A percentile compares a stretch with the other conserved stretches of the same genome.
Evolutionary conservation across 1,140 invertebrate species (phyloP).

Genomic region (Globodera rostochiensis): DNA sequence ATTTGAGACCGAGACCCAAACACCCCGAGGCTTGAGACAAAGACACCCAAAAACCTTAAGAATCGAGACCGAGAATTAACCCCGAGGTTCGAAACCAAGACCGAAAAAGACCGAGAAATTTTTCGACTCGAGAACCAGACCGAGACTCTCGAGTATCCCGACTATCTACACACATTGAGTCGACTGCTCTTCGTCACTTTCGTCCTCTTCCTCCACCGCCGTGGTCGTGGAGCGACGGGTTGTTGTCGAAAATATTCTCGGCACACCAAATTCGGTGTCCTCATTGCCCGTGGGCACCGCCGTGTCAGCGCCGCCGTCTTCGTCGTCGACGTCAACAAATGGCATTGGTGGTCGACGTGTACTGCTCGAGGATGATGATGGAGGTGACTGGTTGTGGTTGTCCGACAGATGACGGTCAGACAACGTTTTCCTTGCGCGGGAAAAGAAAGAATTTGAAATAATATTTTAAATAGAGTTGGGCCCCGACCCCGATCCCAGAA

Average conservation of each 20-base stretch:
- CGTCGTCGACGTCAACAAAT: background rate
- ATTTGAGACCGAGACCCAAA: no score
- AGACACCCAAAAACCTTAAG: no score
- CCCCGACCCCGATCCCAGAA: no score
- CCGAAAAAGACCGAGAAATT: no score
- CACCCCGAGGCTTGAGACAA: no score
- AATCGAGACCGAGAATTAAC: no score
- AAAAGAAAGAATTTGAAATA: no score
- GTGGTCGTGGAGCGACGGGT: background rate
- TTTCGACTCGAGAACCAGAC: no score
- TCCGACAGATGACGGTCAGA: background rate
- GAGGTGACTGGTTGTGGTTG: background rate
- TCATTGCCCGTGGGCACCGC: background rate
- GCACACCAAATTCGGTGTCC: background rate
- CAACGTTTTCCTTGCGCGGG: background rate
- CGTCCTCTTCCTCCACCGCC: background rate
- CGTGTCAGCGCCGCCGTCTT: background rate
- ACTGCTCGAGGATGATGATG: background rate
- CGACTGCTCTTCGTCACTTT: background rate
- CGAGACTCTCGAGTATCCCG: no score
- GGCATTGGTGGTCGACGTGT: background rate
- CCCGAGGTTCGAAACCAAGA: no score
- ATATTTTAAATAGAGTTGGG: no score
- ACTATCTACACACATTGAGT: background rate
- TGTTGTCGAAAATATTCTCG: background rate